Conservation (phyloP, 2,888 invertebrate species). For the Augiades crinisus region DNA sequence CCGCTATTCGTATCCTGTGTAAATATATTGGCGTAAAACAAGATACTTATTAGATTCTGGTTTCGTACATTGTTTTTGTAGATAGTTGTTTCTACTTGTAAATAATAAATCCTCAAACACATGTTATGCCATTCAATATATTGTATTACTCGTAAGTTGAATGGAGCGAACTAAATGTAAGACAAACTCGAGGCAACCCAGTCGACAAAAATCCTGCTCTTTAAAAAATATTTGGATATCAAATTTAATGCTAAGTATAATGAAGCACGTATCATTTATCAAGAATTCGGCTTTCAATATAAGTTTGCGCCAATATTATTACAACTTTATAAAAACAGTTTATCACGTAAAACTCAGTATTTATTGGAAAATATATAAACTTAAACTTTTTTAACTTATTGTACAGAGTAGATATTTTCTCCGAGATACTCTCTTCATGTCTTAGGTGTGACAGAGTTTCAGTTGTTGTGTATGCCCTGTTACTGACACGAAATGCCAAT, state of each 20-base stretch:
- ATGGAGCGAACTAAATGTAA: too few species aligned
- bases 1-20: too few species aligned
- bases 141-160: too few species aligned
- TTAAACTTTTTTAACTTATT: background rate
- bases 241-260: too few species aligned
- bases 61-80: background rate
- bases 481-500: too few species aligned
- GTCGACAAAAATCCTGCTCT: too few species aligned
- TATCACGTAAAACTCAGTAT: background rate
- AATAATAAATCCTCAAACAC: conserved; percentile 10
- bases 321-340: background rate
- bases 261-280: background rate
- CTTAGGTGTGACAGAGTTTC: background rate
- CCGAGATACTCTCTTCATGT: background rate
- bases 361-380: background rate
- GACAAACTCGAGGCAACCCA: too few species aligned
- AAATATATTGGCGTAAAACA: conserved; percentile 21
- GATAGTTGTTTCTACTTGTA: conserved; percentile 14
- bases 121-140: background rate
- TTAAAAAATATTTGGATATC: too few species aligned
- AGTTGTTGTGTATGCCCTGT: too few species aligned
- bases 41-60: background rate
- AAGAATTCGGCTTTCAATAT: background rate
- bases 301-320: conserved; percentile 22
- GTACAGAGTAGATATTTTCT: background rate